phyloP scores from a whole-genome alignment of 2,888 invertebrate species.

The Tachina fera region DNA sequence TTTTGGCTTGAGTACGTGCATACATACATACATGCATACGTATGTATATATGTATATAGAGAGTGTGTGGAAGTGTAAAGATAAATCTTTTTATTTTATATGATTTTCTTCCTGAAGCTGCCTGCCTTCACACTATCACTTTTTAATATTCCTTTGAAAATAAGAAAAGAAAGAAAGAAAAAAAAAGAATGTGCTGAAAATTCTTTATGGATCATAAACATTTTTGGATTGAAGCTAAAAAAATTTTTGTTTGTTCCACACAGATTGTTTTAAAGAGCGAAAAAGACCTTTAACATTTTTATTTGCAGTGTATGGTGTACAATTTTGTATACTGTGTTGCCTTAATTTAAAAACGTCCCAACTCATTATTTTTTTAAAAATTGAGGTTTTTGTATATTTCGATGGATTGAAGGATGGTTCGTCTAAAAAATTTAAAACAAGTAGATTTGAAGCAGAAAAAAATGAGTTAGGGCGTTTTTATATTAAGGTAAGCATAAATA shows the following conservation, averaged over 20 bases:
- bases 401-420: no score
- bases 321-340: no score
- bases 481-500: no score
- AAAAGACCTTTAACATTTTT: constrained; percentile 3
- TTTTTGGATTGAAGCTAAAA: background rate
- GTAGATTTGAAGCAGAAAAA: no score
- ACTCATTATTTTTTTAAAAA: no score
- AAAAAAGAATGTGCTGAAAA: constrained; percentile 8
- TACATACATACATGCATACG: background rate
- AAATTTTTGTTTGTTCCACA: background rate
- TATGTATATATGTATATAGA: background rate
- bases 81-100: constrained; percentile 10
- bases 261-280: background rate
- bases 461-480: no score
- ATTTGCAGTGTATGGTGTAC: background rate
- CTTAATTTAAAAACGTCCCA: no score
- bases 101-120: background rate
- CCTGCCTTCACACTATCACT: background rate
- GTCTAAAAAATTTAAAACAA: no score
- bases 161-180: background rate
- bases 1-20: background rate
- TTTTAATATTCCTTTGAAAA: background rate
- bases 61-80: background rate
- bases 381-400: no score
- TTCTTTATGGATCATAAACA: constrained; percentile 45